Evolutionary conservation across 2,797 vertebrate genomes (phyloP), one percentile per base, ranked within the genome.

Genomic region (Clarias platycephalus): DNA sequence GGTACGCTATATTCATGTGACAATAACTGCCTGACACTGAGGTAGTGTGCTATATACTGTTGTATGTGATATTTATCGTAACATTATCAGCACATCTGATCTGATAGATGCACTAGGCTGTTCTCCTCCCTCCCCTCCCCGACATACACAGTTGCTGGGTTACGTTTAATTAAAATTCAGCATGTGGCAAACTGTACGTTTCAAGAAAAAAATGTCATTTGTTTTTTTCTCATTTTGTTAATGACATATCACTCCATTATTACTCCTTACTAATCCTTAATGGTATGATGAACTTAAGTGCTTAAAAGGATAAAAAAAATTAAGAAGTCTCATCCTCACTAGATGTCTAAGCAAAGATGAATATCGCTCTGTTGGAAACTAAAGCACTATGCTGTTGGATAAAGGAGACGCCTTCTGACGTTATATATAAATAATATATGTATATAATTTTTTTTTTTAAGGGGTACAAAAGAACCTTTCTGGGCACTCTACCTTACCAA

Each of bases 301-400:
- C 94, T 94, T 93, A 91, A 95, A 94, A 91, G 90, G 31, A 53
- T n/a, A 63, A 81, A 83, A 78, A 84, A 94, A 91, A 92, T 92
- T 94, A 94, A 92, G 90, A 91, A 83, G 92, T 95, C 91, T 94
- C 93, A 92, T 95, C 92, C 94, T 93, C 91, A 81, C 71, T 91
- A 93, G 95, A 93, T 94, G 92, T 95, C 94, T 89, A 92, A 93
- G 92, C 93, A 94, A 94, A 94, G 93, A 94, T 93, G 93, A 85
- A 93, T 93, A 92, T 95, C 92, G 92, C 92, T 93, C 94, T 95
- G 94, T 95, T 95, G 91, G 94, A 96, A 96, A 96, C 94, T 91
- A 95, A 95, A 96, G 95, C 95, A 96, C 95, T 95, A 95, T 95
- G 93, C 94, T 94, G 94, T 95, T 96, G 95, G 95, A 95, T 94